These are phyloP conservation scores for Epinephelus awoara DNA, from an alignment of 2,797 vertebrate genomes.

Conservation along the genomic window DNA sequence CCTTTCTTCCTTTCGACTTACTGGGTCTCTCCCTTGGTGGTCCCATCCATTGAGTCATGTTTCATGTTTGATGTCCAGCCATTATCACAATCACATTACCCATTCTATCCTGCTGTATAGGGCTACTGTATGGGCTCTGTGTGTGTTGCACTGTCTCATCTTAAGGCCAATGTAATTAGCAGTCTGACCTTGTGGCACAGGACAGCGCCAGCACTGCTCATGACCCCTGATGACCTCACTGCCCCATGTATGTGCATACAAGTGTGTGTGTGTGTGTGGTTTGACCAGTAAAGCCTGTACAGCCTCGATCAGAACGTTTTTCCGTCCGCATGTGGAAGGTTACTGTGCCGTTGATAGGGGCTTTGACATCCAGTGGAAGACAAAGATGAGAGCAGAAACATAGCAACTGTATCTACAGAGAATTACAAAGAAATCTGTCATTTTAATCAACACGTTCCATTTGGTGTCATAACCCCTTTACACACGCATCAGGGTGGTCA, in stretches of 20 bases:
- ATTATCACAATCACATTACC: conserved; percentile 80
- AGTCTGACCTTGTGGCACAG: conserved; percentile 75
- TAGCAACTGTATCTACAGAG: too few relatives aligned
- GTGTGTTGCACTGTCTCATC: conserved; percentile 70
- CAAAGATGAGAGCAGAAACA: too few relatives aligned
- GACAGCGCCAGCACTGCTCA: conserved; percentile 64
- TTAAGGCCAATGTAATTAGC: conserved; percentile 78
- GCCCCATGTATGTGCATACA: conserved; percentile 17
- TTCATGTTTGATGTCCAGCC: conserved; percentile 78
- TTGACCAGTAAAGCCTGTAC: conserved; percentile 9
- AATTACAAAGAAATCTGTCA: too few relatives aligned
- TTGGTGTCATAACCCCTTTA: too few relatives aligned
- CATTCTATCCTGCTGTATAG: conserved; percentile 69
- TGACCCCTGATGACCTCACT: conserved; percentile 61
- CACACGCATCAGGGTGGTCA: too few relatives aligned
- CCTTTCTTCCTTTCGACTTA: conserved; percentile 23
- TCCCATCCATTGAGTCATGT: conserved; percentile 67
- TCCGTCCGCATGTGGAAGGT: conserved; percentile 14
- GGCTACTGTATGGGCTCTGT: conserved; percentile 71
- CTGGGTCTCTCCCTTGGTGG: conserved; percentile 69
- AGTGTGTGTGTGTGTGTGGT: conserved; percentile 16
- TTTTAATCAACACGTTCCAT: too few relatives aligned
- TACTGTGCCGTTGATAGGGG: background rate
- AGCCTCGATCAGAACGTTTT: conserved; percentile 15
- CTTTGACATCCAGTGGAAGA: conserved; percentile 4